Percentiles rank a stretch among this genome's conserved stretches.
Conservation (phyloP, 2,888 invertebrate genomes). For the Vanessa cardui region DNA sequence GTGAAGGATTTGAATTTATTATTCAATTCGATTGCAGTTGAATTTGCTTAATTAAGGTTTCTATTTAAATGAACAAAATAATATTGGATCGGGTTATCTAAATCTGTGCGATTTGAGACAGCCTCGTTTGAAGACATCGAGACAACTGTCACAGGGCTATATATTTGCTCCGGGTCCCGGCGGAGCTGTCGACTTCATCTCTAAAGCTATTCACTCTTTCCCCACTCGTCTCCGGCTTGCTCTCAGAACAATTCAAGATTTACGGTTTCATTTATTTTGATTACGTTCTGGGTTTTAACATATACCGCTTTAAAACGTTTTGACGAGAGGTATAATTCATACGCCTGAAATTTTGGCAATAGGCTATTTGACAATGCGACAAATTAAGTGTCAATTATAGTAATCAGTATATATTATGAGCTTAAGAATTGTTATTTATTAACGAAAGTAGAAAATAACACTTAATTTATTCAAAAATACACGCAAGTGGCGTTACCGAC, state of each 20-base stretch:
- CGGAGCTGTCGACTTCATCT: background rate
- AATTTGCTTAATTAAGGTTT: no score
- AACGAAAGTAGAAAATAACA: no score
- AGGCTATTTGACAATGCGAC: no score
- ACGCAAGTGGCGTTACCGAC: no score
- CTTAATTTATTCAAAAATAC: no score
- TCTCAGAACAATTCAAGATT: conserved; percentile 4
- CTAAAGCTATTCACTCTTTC: conserved; percentile 8
- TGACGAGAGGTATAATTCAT: background rate
- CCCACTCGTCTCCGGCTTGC: background rate
- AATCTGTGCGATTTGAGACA: background rate
- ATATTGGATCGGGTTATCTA: background rate
- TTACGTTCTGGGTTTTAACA: background rate
- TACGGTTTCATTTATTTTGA: conserved; percentile 12
- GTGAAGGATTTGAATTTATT: no score
- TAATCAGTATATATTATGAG: no score
- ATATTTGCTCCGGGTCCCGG: background rate
- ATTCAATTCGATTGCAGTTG: no score
- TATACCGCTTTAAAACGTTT: background rate
- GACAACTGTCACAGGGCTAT: background rate
- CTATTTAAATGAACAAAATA: background rate
- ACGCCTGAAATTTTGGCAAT: no score
- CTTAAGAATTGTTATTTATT: no score
- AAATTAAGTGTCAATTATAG: no score
- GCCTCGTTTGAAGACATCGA: conserved; percentile 2